Evolutionary conservation across 2,888 invertebrate species (phyloP), one percentile per base, ranked within the genome.

Genomic region (Drosophila nigritarsus): DNA sequence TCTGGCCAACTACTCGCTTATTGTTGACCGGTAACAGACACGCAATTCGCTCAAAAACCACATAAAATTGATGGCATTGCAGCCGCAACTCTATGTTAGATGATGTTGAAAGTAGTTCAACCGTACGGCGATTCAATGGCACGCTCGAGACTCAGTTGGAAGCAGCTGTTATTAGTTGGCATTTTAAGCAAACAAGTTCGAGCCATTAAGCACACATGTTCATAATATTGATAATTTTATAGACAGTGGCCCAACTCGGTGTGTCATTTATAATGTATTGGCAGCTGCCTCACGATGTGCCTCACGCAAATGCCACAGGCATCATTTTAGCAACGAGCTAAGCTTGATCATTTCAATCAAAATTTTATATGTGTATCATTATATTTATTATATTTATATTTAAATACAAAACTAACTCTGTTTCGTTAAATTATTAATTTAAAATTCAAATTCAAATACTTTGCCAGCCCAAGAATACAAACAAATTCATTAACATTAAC

Each of bases 171-270:
- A 24, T 20, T 27, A 56, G 40, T 51, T 64, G 48, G 56, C 49
- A 48, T 66, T 64, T 72, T 30, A 45, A 38, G 61, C 30, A 61
- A 77, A 77, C 61, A 53, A 67, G 56, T 65, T 73, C 50, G 45
- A 36, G 51, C 67, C 78, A 78, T 78, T 80, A 69, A 56, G 34
- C 75, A 65, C 80, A 80, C 77, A 76, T 80, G 76, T 70, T 78
- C 64, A 81, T 78, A 81, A 78, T 77, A 78, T 81, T 81, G 66
- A 78, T 78, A 81, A 78, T 81, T 78, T 81, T 62, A 62, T 60
- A 53, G 61, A 36, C 62, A 40, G 11, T 38, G n/a, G 75, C 38
- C 50, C 20, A 42, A 45, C 50, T 48, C 50, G 6, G 20, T 51
- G 36, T 51, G 60, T 48, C 75, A 65, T 65, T 65, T 75, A 58